Evolutionary conservation across 2,797 vertebrate genomes (phyloP).

Genomic region (Crenuchus spilurus): DNA sequence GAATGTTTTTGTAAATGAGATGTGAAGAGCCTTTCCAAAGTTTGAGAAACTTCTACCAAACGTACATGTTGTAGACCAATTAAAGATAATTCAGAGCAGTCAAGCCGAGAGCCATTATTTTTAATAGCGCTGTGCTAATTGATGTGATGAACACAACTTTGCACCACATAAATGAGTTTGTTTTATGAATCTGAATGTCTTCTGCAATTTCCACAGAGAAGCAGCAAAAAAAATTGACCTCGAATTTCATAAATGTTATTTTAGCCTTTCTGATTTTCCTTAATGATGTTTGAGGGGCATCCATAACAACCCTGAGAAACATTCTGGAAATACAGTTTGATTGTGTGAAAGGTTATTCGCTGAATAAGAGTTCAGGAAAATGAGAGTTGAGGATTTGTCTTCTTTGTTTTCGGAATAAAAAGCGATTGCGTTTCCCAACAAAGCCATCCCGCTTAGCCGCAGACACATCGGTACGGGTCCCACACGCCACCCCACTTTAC

Average conservation of each 20-base stretch:
- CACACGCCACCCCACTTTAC: constrained; percentile 34
- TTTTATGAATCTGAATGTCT: neutral
- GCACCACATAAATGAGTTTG: constrained; percentile 63
- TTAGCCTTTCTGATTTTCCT: constrained; percentile 18
- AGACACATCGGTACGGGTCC: neutral
- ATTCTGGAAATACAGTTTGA: neutral
- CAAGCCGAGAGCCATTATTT: neutral
- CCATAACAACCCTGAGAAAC: constrained; percentile 10
- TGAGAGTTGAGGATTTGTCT: neutral
- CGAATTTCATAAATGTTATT: constrained; percentile 10
- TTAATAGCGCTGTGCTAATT: neutral
- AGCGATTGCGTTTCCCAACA: constrained; percentile 15
- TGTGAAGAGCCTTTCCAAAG: neutral
- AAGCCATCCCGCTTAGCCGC: neutral
- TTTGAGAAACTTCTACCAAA: neutral
- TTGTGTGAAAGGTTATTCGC: constrained; percentile 27
- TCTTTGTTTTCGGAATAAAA: constrained; percentile 13
- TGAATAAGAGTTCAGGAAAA: constrained; percentile 25
- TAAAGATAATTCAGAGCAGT: neutral
- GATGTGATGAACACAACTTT: constrained; percentile 66
- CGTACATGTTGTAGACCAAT: neutral
- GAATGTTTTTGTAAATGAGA: neutral
- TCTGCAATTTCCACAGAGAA: neutral
- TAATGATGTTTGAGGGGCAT: constrained; percentile 12
- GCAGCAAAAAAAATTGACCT: constrained; percentile 7